A percentile compares a stretch with the other conserved stretches of the same genome.
Evolutionary conservation across 2,113 vertebrate species (phyloP).

Genomic region (Donacobius atricapilla): DNA sequence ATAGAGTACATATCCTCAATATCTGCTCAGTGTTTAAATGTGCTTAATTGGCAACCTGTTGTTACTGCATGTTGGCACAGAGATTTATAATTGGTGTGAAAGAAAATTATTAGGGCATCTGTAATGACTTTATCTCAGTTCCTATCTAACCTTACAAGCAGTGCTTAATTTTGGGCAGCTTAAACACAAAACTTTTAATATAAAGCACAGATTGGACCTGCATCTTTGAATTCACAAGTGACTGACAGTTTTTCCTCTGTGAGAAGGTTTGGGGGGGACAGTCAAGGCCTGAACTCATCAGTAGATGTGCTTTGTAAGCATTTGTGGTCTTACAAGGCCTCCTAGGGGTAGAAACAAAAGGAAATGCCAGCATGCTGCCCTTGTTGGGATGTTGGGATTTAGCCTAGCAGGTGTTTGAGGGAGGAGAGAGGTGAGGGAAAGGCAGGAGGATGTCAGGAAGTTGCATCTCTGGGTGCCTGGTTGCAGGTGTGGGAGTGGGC

Average conservation of each 20-base stretch:
- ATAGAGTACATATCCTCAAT: neutral
- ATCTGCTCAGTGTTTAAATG: neutral
- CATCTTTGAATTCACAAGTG: neutral
- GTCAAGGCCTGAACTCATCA: neutral
- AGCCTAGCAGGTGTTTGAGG: neutral
- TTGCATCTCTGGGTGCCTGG: neutral
- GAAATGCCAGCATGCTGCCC: neutral
- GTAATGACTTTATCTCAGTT: neutral
- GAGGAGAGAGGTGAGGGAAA: neutral
- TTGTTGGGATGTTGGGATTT: neutral
- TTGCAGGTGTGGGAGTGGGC: neutral
- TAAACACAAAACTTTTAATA: neutral
- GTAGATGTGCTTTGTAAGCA: neutral
- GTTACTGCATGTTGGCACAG: neutral
- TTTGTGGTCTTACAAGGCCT: neutral
- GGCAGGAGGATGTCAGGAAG: neutral
- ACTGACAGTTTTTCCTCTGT: neutral
- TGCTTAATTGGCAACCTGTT: neutral
- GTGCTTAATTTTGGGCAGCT: neutral
- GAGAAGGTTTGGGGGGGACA: neutral
- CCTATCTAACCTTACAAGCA: neutral
- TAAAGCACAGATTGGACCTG: neutral
- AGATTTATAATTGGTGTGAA: neutral
- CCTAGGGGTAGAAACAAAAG: neutral
- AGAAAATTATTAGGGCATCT: neutral